These are phyloP conservation scores for Macropodus opercularis DNA, from an alignment of 2,797 vertebrate genomes.

Conservation along the genomic window DNA sequence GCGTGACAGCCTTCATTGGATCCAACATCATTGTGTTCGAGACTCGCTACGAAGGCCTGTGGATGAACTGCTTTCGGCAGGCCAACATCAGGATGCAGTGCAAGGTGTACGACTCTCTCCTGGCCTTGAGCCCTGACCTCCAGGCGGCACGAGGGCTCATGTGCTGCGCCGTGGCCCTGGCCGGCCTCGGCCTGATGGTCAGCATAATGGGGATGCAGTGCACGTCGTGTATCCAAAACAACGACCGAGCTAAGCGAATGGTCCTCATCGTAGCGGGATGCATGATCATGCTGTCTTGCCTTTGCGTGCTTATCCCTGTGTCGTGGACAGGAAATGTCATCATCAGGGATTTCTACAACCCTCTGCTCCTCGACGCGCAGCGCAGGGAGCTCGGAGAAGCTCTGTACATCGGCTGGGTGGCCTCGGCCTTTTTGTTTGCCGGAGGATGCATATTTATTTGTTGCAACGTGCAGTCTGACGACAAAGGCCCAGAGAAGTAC, in stretches of 20 bases:
- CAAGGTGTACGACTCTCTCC: slow-evolving; percentile 88
- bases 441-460: slow-evolving; percentile 86
- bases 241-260: slow-evolving; percentile 72
- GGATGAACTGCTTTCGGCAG: slow-evolving; percentile 92
- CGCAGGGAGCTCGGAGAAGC: slow-evolving; percentile 92
- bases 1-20: slow-evolving; percentile 89
- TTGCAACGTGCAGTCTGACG: slow-evolving; percentile 69
- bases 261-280: slow-evolving; percentile 85
- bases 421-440: slow-evolving; percentile 77
- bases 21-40: slow-evolving; percentile 94
- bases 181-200: slow-evolving; percentile 80
- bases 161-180: slow-evolving; percentile 83
- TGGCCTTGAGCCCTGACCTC: slow-evolving; percentile 86
- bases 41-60: slow-evolving; percentile 91
- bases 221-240: slow-evolving; percentile 75
- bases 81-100: slow-evolving; percentile 89
- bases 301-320: slow-evolving; percentile 87
- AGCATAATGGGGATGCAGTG: slow-evolving; percentile 85
- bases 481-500: slow-evolving; percentile 60
- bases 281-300: slow-evolving; percentile 82
- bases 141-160: slow-evolving; percentile 90
- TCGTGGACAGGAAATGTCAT: slow-evolving; percentile 89
- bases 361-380: slow-evolving; percentile 80
- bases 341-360: slow-evolving; percentile 90
- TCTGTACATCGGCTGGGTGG: slow-evolving; percentile 92